These are phyloP conservation scores for Clarias fuscus DNA, from an alignment of 2,797 vertebrate genomes.

Conservation along the genomic window DNA sequence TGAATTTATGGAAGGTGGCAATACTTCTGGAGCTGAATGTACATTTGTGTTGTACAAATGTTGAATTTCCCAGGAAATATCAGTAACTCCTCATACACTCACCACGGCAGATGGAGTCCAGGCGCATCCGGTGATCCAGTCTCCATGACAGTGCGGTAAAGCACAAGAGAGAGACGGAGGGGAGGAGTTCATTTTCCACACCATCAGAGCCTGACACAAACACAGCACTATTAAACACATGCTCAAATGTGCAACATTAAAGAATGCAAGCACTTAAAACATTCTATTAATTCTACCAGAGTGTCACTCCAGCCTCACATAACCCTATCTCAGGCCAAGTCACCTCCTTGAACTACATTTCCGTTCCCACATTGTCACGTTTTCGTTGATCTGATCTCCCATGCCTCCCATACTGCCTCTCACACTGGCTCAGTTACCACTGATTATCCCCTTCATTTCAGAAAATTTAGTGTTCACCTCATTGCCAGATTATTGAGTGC, in stretches of 20 bases:
- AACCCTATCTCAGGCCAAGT: too few species aligned
- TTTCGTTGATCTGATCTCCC: too few species aligned
- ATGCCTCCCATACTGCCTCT: too few species aligned
- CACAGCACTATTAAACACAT: background rate
- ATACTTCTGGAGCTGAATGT: background rate
- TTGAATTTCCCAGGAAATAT: background rate
- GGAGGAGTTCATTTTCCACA: conserved; percentile 75
- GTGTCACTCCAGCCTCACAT: too few species aligned
- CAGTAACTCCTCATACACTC: conserved; percentile 41
- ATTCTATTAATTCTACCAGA: too few species aligned
- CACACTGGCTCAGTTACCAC: too few species aligned
- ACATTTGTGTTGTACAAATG: background rate
- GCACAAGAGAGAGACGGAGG: conserved; percentile 63
- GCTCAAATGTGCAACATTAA: background rate
- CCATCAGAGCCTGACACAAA: conserved; percentile 74
- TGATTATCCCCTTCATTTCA: too few species aligned
- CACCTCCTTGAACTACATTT: too few species aligned
- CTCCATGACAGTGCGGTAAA: conserved; percentile 77
- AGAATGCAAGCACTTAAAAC: background rate
- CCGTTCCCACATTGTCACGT: too few species aligned
- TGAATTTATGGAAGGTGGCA: background rate
- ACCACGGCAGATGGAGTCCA: conserved; percentile 79
- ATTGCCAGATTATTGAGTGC: too few species aligned
- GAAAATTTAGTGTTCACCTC: too few species aligned
- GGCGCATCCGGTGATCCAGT: conserved; percentile 84